Evolutionary conservation across 2,888 invertebrate species (phyloP).

Genomic region (Dexiosoma caninum): DNA sequence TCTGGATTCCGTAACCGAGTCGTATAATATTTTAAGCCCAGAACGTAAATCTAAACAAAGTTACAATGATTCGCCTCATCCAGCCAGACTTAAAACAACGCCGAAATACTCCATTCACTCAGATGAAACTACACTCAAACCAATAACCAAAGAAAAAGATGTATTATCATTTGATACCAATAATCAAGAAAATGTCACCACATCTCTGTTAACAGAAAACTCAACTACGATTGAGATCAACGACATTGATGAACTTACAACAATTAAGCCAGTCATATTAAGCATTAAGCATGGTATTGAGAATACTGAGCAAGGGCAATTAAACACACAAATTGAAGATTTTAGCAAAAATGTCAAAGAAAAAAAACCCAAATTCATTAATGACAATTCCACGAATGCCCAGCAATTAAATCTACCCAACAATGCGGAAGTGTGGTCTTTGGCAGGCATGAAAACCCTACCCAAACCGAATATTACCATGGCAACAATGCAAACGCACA

Average conservation of each 20-base stretch:
- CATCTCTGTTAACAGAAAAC: slow-evolving; percentile 24
- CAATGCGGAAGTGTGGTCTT: slow-evolving; percentile 74
- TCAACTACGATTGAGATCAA: neutral
- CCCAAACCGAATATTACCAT: slow-evolving; percentile 47
- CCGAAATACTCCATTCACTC: neutral
- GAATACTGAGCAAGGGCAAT: neutral
- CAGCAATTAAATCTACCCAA: slow-evolving; percentile 73
- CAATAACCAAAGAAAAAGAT: neutral
- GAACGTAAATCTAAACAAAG: slow-evolving; percentile 3
- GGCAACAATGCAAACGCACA: slow-evolving; percentile 40
- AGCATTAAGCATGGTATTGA: slow-evolving; percentile 1
- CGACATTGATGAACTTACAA: neutral
- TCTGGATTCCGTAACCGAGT: neutral
- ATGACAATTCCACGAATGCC: slow-evolving; percentile 72
- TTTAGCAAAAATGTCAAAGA: slow-evolving; percentile 54
- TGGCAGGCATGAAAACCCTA: slow-evolving; percentile 73
- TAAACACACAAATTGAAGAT: neutral
- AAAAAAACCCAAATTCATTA: slow-evolving; percentile 74
- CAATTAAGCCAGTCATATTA: neutral
- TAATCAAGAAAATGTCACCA: slow-evolving; percentile 36
- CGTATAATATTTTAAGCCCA: neutral
- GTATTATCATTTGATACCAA: neutral
- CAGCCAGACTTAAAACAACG: neutral
- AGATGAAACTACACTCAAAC: neutral
- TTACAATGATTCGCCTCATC: neutral